Evolutionary conservation across 2,113 vertebrate species (phyloP), one percentile per base, ranked within the genome.

Genomic region (Hippocampus zosterae): DNA sequence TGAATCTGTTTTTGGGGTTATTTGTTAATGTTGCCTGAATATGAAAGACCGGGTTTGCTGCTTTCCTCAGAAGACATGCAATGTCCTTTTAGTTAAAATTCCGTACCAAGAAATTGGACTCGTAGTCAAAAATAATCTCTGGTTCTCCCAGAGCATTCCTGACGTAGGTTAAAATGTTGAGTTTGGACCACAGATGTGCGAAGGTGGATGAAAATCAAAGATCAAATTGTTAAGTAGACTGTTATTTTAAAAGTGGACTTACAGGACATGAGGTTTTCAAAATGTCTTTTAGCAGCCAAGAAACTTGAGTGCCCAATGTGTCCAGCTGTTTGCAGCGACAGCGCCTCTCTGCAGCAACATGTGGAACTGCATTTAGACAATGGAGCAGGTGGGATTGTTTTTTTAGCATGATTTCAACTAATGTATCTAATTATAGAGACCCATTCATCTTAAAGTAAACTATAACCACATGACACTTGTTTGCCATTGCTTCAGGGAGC

Each of bases 281-380:
- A 64, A 7, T 74, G 33, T 73, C 69, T 64, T 48, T 2, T 66
- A 89, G 88, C 57, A 60, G 69, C 19, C 29, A 73, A 82, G 57
- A 72, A 84, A 0, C 92, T 90, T 69, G 88, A 93, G 75, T 98
- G 96, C 67, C 96, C 95, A 2, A 79, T 97, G 82, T 98, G 96
- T 80, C 87, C 88, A 7, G 83, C 94, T 19, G 78, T 91, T 29
- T 96, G 92, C 86, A 74, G 81, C 42, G 74, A 91, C 81, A 87
- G 91, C 77, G 75, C 75, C 71, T 88, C 93, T 67, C 92, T 98
- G 33, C 91, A 96, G 77, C 93, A 95, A 71, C 96, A 98, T 0
- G 94, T 98, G 70, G 93, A 96, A 56, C 90, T 95, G 29, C 96
- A 98, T 83, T 90, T 97, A 69, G 91, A 95, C 65, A 90, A 92